Base-by-base conservation (phyloP, 2,113 vertebrate genomes). In the Salvelinus sp. region DNA sequence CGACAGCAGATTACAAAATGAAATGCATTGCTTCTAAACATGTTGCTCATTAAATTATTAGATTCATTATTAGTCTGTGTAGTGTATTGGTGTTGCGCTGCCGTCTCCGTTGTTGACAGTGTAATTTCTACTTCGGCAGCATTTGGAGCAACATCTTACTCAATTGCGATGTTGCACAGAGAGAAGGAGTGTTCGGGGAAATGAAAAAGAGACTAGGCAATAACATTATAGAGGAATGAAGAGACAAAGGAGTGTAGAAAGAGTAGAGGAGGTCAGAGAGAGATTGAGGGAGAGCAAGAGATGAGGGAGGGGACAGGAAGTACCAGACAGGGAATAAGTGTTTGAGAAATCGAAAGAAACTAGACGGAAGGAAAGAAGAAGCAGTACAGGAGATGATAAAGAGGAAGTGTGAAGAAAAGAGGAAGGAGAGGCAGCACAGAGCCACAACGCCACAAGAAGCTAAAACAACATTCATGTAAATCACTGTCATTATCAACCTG, bases 181-280 rank as follows among this genome's bases (percentile, higher is more conserved):
- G 28, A 76, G 5, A 63, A 60, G 44, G 77, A 79, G 60, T 28
- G 63, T 68, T 77, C 82, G 80, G 74, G 75, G 74, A 76, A 82
- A 87, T 74, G 16, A 75, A 64, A 4, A 72, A 73, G 30, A 14
- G 6, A 2, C 13, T 54, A 18, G 50, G 16, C 50, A 54, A 54
- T 4, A 54, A 18, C 50, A 54, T 14, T 14, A 54, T 54, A 18
- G 16, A 54, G 38, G 2, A 9, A 10, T 16, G 25, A 18, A 28
- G 23, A 66, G 10, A 25, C 27, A 28, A 28, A 16, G 27, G 64
- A 30, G 12, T 14, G 64, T 13, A 66, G 27, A 28, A 18, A 30
- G 50, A 23, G 70, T 7, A 27, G 67, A 64, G 38, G 22, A 28
- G 60, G 16, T 3, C 7, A 16, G 38, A 28, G 48, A 75, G 74